These are phyloP conservation scores for Leptinotarsa rubiginosa DNA, from an alignment of 2,888 invertebrate species.

Conservation along the genomic window DNA sequence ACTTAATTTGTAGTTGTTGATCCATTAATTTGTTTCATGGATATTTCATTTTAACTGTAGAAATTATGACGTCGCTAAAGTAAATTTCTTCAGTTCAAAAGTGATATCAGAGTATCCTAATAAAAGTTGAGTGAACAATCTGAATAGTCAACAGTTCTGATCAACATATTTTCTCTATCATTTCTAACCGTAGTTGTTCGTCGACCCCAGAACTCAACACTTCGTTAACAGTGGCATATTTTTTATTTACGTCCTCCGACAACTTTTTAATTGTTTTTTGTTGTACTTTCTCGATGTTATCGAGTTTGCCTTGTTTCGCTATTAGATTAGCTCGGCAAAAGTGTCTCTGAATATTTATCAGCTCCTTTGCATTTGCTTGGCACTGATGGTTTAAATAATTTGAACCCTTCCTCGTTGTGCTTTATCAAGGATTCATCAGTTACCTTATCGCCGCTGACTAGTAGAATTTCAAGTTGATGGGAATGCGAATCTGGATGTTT, in stretches of 20 bases:
- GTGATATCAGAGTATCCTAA: neutral
- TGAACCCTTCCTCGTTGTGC: conserved; percentile 38
- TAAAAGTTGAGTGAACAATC: neutral
- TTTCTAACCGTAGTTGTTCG: neutral
- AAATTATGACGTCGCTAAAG: neutral
- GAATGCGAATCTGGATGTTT: neutral
- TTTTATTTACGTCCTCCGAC: conserved; percentile 5
- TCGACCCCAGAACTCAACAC: conserved; percentile 2
- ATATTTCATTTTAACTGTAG: no score
- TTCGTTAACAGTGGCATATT: neutral
- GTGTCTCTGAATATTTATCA: conserved; percentile 46
- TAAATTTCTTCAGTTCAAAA: no score
- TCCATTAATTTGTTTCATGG: no score
- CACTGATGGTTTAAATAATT: conserved; percentile 38
- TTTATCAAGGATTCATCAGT: conserved; percentile 36
- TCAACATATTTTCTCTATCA: neutral
- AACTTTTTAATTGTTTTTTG: conserved; percentile 35
- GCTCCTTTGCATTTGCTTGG: conserved; percentile 39
- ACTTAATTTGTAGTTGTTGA: no score
- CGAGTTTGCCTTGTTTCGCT: conserved; percentile 33
- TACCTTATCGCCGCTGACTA: conserved; percentile 36
- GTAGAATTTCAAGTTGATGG: conserved; percentile 33
- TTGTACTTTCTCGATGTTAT: conserved; percentile 35
- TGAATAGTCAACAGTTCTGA: conserved; percentile 3
- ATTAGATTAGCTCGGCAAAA: conserved; percentile 41